Evolutionary conservation across 2,888 invertebrate species (phyloP), one percentile per base, ranked within the genome.

Genomic region (Hydropsyche betteni): DNA sequence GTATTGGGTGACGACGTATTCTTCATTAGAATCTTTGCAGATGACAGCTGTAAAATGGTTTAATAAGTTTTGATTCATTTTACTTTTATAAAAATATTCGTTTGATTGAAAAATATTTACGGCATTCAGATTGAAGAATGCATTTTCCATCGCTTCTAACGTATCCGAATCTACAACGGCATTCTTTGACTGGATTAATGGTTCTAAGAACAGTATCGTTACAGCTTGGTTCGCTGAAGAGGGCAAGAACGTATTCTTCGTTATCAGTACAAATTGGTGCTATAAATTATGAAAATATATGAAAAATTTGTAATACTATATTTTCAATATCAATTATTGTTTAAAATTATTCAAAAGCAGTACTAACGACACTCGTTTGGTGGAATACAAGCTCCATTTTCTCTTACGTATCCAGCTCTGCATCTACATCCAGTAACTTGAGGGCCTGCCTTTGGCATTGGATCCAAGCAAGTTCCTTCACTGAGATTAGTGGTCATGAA

Each of bases 141-240:
- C 70, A 70, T 51, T 70, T 24, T 52, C 70, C 70, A 4, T 70
- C 34, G 36, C 52, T n/a, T 36, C 70, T 51, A 5, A 70, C 70
- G 5, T 12, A 34, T 70, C 70, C 70, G 24, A n/a, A 8, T 34
- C 33, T 34, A n/a, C 70, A 70, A 70, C 70, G 70, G 24, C 70
- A 70, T 34, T 53, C 53, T 53, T 51, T 70, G 6, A 34, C 6
- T 24, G 70, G 70, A 33, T 4, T 51, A 4, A 51, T 4, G 1
- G n/a, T 14, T 53, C 51, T 51, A 7, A 51, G 53, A 52, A 36
- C 51, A 33, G 52, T 34, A 33, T 70, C 53, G 14, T 24, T 51
- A 34, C 70, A 70, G 5, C 53, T 53, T 14, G 70, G 70, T 52
- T 70, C 70, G 10, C 34, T 36, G 34, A 53, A 51, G 5, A 51